phyloP scores from a whole-genome alignment of 2,797 vertebrate species.

The Capromys pilorides region DNA sequence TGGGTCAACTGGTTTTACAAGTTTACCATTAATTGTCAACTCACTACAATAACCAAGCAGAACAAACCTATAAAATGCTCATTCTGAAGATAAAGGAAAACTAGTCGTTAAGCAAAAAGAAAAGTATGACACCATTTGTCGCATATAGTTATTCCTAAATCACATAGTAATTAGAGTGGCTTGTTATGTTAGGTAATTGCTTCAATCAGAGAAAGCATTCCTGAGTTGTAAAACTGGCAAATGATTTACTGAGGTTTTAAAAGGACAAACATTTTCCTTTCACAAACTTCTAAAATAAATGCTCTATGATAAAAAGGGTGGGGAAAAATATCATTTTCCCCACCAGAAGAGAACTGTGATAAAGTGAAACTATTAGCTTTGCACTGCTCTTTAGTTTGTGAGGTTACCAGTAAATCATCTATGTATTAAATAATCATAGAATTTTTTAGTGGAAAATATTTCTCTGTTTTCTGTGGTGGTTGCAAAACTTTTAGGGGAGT shows the following conservation, averaged over 20 bases:
- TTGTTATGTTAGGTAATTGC: neutral
- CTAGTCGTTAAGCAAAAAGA: neutral
- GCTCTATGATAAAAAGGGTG: neutral
- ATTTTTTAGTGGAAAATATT: neutral
- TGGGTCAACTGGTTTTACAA: no score
- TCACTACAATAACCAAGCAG: neutral
- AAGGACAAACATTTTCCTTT: neutral
- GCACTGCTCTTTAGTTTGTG: neutral
- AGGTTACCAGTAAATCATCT: neutral
- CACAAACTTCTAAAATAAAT: constrained; percentile 26
- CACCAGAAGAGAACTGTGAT: neutral
- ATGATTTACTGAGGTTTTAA: neutral
- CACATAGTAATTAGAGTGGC: neutral
- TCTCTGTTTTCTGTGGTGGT: neutral
- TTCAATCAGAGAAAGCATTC: neutral
- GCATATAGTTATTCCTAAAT: neutral
- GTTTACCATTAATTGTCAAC: no score
- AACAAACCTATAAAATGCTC: neutral
- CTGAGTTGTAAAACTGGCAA: neutral
- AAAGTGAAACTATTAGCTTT: neutral
- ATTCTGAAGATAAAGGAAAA: constrained; percentile 37
- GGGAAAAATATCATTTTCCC: neutral
- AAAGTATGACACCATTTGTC: neutral
- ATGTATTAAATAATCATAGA: neutral
- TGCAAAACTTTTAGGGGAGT: neutral